phyloP scores from a whole-genome alignment of 2,113 vertebrate genomes.

The Rhinogobius similis region DNA sequence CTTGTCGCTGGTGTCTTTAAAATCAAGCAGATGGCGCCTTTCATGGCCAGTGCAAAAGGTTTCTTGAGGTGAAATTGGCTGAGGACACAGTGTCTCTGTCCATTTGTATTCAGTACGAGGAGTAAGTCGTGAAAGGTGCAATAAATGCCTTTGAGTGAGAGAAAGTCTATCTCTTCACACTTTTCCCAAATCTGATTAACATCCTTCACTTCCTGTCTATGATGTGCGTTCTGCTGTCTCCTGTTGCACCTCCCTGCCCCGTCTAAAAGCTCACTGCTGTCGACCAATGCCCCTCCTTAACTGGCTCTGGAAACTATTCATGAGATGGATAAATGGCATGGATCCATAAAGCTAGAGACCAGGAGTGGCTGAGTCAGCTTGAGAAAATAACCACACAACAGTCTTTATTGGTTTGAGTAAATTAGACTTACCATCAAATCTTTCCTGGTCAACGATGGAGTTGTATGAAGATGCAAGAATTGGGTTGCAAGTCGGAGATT shows the following conservation, averaged over 20 bases:
- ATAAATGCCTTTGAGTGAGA: conserved; percentile 20
- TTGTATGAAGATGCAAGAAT: conserved; percentile 60
- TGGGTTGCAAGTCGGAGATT: conserved; percentile 76
- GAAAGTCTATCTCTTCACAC: conserved; percentile 21
- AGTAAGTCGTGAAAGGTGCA: conserved; percentile 36
- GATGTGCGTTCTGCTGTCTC: conserved; percentile 18
- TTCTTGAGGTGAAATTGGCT: conserved; percentile 33
- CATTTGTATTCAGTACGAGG: conserved; percentile 26
- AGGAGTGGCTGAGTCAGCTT: conserved; percentile 60
- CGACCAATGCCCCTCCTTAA: conserved; percentile 44
- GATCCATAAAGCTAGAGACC: conserved; percentile 21
- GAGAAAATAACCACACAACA: conserved; percentile 18
- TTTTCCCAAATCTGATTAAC: conserved; percentile 52
- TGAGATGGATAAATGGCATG: conserved; percentile 24
- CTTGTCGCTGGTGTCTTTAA: conserved; percentile 30
- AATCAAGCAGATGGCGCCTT: conserved; percentile 18
- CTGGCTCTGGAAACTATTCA: conserved; percentile 39
- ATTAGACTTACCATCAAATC: neutral
- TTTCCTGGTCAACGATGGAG: conserved; percentile 58
- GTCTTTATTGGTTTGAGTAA: neutral
- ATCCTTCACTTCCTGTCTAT: conserved; percentile 15
- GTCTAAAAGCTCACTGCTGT: conserved; percentile 25
- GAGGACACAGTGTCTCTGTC: conserved; percentile 3
- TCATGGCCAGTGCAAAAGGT: conserved; percentile 21
- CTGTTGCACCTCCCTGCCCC: conserved; percentile 33